A percentile compares a stretch with the other conserved stretches of the same genome.
Evolutionary conservation across 2,113 vertebrate species (phyloP).

Genomic region (Brachyhypopomus gauderio): DNA sequence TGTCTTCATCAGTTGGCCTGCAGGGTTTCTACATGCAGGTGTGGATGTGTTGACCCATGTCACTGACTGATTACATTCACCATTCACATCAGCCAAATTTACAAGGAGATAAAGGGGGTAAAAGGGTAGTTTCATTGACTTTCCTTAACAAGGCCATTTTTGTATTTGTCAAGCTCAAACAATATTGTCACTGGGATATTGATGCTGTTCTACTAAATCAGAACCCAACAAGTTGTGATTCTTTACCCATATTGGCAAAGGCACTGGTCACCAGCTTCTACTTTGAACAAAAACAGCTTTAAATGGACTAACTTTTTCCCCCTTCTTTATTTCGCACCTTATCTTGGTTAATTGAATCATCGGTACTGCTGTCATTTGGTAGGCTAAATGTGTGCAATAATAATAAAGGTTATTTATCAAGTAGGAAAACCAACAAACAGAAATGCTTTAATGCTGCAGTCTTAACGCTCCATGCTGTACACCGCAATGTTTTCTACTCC

Average conservation of each 20-base stretch:
- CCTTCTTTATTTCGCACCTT: conserved; percentile 66
- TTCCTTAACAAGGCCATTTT: conserved; percentile 36
- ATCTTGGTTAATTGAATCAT: conserved; percentile 64
- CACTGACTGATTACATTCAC: not conserved
- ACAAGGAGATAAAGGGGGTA: not conserved
- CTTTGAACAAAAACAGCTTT: conserved; percentile 64
- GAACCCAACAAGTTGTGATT: not conserved
- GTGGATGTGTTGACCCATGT: not conserved
- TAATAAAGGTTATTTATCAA: conserved; percentile 54
- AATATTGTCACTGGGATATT: conserved; percentile 29
- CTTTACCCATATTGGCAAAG: conserved; percentile 39
- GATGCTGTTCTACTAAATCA: not conserved
- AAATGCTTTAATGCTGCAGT: conserved; percentile 15
- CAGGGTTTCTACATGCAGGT: not conserved
- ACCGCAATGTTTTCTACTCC: conserved; percentile 39
- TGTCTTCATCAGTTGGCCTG: not conserved
- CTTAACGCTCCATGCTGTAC: conserved; percentile 47
- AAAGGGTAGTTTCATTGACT: not conserved
- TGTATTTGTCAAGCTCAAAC: conserved; percentile 61
- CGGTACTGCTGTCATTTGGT: conserved; percentile 61
- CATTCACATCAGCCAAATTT: not conserved
- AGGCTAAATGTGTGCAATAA: conserved; percentile 74
- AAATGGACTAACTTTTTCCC: conserved; percentile 60
- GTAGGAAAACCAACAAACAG: conserved; percentile 14
- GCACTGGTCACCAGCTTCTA: conserved; percentile 28